A percentile compares a stretch with the other conserved stretches of the same genome.
Evolutionary conservation across 2,888 invertebrate genomes (phyloP).

Genomic region (Gerosis bhagava): DNA sequence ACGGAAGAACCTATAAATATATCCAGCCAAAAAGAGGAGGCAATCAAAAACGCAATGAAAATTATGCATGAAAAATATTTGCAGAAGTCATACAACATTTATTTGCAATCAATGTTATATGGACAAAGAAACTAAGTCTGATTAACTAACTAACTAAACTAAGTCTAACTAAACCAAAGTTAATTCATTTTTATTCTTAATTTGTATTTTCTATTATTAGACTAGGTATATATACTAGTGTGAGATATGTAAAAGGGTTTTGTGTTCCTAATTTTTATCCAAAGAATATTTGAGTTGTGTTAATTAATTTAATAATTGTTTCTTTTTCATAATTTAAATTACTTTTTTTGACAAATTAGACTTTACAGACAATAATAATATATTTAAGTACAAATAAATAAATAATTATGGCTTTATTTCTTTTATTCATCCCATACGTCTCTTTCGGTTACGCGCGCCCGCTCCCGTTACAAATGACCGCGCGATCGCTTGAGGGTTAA

Average conservation of each 20-base stretch:
- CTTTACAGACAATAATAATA: neutral
- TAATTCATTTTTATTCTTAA: conserved; percentile 20
- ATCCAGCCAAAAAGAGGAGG: conserved; percentile 27
- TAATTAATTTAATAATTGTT: neutral
- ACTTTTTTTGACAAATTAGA: conserved; percentile 1
- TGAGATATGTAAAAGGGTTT: conserved; percentile 20
- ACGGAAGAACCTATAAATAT: conserved; percentile 33
- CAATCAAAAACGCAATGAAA: conserved; percentile 32
- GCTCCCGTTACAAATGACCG: conserved; percentile 6
- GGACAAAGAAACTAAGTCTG: conserved; percentile 27
- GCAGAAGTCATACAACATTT: conserved; percentile 31
- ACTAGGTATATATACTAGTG: conserved; percentile 14
- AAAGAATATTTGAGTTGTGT: neutral
- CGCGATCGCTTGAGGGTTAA: conserved; percentile 5
- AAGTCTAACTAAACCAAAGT: conserved; percentile 21
- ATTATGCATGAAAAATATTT: conserved; percentile 29
- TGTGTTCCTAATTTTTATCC: conserved; percentile 15
- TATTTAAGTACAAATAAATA: neutral
- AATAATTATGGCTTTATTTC: neutral
- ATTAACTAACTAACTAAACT: too few relatives aligned
- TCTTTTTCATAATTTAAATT: conserved; percentile 4
- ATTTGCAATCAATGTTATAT: conserved; percentile 31
- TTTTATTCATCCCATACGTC: conserved; percentile 2
- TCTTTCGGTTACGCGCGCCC: conserved; percentile 6
- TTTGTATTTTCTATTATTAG: conserved; percentile 1